phyloP scores from a whole-genome alignment of 2,888 invertebrate species.

The Pyrocoelia pectoralis region DNA sequence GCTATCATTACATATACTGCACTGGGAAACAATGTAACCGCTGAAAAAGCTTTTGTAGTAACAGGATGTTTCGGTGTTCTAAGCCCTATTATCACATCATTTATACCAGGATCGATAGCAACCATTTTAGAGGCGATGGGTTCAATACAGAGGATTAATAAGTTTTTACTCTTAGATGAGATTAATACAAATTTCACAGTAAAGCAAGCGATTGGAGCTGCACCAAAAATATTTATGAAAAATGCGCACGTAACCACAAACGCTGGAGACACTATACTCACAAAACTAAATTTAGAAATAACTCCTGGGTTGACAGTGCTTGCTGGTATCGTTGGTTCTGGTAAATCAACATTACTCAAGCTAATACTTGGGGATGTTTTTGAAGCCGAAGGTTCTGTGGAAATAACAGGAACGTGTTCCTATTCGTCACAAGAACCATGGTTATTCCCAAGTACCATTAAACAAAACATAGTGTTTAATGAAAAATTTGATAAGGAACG shows the following conservation, averaged over 20 bases:
- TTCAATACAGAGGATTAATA: conserved; percentile 6
- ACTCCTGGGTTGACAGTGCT: conserved; percentile 62
- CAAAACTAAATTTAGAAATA: conserved; percentile 58
- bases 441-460: conserved; percentile 67
- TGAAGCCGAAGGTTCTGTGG: conserved; percentile 54
- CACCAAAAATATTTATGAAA: conserved; percentile 3
- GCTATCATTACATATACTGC: conserved; percentile 68
- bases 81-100: no score
- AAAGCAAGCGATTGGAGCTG: neutral
- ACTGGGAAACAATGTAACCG: conserved; percentile 74
- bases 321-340: conserved; percentile 72
- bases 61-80: conserved; percentile 11
- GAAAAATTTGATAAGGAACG: conserved; percentile 63
- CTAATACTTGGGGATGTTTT: conserved; percentile 58
- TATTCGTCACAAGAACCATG: conserved; percentile 73
- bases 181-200: neutral
- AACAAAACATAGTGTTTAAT: conserved; percentile 65
- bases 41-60: conserved; percentile 82
- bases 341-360: conserved; percentile 64
- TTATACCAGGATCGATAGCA: neutral
- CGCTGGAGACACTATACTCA: conserved; percentile 51
- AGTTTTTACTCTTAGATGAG: conserved; percentile 11
- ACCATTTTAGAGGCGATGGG: neutral
- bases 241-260: neutral
- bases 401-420: conserved; percentile 61